phyloP scores from a whole-genome alignment of 2,113 vertebrate species.

The Benitochromis conjunctus region DNA sequence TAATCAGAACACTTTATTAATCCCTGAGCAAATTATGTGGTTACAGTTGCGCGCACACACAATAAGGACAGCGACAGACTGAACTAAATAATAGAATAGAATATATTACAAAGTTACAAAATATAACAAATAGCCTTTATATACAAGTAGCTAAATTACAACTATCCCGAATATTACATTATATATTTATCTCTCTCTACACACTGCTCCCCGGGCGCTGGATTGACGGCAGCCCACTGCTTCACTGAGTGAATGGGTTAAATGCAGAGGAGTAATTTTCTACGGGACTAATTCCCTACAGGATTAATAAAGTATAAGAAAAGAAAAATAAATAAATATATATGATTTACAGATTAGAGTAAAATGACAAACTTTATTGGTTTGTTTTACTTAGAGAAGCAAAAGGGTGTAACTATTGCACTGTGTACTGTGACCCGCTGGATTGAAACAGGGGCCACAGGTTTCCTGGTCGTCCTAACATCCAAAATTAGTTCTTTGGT shows the following conservation, averaged over 20 bases:
- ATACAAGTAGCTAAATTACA: not conserved
- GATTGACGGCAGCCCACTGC: too few species aligned
- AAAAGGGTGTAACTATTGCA: not conserved
- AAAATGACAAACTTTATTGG: not conserved
- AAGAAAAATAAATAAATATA: not conserved
- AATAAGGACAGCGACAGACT: not conserved
- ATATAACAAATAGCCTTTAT: not conserved
- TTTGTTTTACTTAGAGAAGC: not conserved
- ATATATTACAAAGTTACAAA: not conserved
- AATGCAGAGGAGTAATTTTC: too few species aligned
- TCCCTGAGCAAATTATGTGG: not conserved
- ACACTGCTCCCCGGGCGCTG: too few species aligned
- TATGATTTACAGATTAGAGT: not conserved
- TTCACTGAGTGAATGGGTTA: too few species aligned
- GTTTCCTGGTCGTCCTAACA: not conserved
- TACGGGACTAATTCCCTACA: too few species aligned
- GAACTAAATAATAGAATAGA: accelerated
- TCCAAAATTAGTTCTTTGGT: not conserved
- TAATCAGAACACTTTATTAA: not conserved
- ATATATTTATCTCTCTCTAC: too few species aligned
- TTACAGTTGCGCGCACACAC: not conserved
- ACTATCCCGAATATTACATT: not conserved
- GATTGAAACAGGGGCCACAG: not conserved
- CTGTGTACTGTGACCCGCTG: not conserved
- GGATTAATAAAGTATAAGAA: too few species aligned